phyloP scores from a whole-genome alignment of 2,888 invertebrate genomes.

The Formica aserva region DNA sequence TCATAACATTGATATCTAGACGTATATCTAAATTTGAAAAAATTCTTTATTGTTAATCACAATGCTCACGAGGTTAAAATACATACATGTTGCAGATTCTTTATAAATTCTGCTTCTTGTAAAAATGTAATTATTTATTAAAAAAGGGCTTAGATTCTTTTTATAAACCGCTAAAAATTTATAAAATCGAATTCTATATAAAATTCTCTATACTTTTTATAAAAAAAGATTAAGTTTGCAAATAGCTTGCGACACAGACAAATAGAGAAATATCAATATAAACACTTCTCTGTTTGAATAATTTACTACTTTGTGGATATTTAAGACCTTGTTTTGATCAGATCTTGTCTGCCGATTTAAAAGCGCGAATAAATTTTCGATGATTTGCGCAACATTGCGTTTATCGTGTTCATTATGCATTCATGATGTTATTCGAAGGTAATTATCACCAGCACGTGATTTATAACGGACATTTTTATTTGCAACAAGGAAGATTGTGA shows the following conservation, averaged over 20 bases:
- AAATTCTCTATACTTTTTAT: not conserved
- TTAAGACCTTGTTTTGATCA: constrained; percentile 36
- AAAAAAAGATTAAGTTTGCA: not conserved
- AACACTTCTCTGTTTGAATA: not conserved
- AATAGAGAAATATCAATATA: not conserved
- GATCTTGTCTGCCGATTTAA: constrained; percentile 39
- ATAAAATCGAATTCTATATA: not conserved
- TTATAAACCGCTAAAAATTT: not conserved
- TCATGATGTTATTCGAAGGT: constrained; percentile 12
- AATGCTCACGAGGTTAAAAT: too few relatives aligned
- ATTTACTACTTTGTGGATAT: not conserved
- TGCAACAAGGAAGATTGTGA: constrained; percentile 43
- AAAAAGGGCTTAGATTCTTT: not conserved
- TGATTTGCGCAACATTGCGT: constrained; percentile 39
- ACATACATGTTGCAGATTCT: not conserved
- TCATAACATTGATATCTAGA: not conserved
- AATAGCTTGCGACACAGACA: not conserved
- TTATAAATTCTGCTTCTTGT: not conserved
- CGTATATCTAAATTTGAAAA: constrained; percentile 1
- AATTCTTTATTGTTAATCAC: not conserved
- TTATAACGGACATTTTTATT: constrained; percentile 56
- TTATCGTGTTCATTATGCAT: constrained; percentile 42
- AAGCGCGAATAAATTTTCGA: constrained; percentile 48
- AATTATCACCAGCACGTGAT: constrained; percentile 52
- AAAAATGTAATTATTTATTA: not conserved